These are phyloP conservation scores for Cephus pulcher DNA, from an alignment of 2,888 invertebrate genomes.

Conservation along the genomic window DNA sequence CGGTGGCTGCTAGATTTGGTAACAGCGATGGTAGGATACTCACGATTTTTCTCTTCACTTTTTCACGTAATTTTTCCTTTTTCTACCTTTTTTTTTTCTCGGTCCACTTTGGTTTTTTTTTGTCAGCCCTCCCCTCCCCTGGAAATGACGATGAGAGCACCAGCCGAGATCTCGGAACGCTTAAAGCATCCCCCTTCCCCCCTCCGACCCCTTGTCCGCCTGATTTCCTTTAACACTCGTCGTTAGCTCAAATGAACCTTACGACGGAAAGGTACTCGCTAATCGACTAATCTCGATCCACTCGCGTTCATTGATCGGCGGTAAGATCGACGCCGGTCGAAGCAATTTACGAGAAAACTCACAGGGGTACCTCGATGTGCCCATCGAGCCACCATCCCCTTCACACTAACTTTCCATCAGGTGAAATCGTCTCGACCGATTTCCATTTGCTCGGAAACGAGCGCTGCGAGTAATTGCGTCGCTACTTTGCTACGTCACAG, in stretches of 20 bases:
- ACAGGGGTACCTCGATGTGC: not conserved
- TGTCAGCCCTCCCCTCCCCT: not conserved
- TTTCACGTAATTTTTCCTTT: not conserved
- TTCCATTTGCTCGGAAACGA: not conserved
- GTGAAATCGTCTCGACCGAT: not conserved
- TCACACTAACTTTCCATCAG: not conserved
- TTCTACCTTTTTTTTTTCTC: not conserved
- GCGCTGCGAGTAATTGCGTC: not conserved
- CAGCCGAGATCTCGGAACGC: not conserved
- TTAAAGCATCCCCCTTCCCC: not conserved
- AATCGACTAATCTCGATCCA: not conserved
- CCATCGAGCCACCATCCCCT: not conserved
- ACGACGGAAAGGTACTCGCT: not conserved
- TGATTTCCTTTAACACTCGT: not conserved
- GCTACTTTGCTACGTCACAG: not conserved
- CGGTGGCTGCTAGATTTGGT: not conserved
- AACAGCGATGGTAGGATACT: not conserved
- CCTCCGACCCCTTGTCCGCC: not conserved
- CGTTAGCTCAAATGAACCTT: not conserved
- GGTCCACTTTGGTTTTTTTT: not conserved
- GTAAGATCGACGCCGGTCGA: not conserved
- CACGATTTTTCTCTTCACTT: not conserved
- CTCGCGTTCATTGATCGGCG: not conserved
- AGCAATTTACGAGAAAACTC: not conserved
- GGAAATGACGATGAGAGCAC: not conserved